A percentile compares a stretch with the other conserved stretches of the same genome.
These are phyloP conservation scores for Dynastes maya DNA, from an alignment of 2,888 invertebrate species.

Conservation along the genomic window DNA sequence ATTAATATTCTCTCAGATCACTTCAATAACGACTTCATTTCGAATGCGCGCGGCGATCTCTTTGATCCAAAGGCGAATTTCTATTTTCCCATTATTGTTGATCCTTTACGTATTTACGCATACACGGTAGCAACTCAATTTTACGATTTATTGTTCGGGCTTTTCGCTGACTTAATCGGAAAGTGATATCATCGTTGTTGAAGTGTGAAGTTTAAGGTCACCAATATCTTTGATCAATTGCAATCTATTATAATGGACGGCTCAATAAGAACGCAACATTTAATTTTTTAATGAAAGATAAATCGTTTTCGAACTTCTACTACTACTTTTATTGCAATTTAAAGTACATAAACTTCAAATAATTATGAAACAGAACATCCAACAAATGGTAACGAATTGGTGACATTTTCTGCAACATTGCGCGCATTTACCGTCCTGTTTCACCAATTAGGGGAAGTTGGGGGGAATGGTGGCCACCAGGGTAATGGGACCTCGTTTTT, in stretches of 20 bases:
- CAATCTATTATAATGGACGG: neutral
- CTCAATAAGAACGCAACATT: neutral
- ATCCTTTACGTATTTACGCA: neutral
- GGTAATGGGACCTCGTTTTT: too few species aligned
- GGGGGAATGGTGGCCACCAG: too few species aligned
- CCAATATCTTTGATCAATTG: neutral
- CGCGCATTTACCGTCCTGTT: too few species aligned
- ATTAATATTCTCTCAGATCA: conserved; percentile 7
- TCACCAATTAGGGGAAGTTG: too few species aligned
- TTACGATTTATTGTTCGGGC: conserved; percentile 19
- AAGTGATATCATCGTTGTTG: neutral
- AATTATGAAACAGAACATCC: too few species aligned
- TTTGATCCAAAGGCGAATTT: conserved; percentile 10
- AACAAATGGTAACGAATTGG: too few species aligned
- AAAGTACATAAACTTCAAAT: too few species aligned
- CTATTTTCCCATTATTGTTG: neutral
- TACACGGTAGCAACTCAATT: neutral
- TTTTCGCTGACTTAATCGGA: neutral
- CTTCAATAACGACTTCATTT: conserved; percentile 21
- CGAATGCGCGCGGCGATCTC: conserved; percentile 1
- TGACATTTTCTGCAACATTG: too few species aligned
- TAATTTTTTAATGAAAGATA: neutral
- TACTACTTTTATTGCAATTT: neutral
- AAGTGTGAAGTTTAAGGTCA: too few species aligned
- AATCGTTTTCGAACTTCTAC: neutral